Evolutionary conservation across 2,888 invertebrate genomes (phyloP).

Genomic region (Xestia sexstrigata): DNA sequence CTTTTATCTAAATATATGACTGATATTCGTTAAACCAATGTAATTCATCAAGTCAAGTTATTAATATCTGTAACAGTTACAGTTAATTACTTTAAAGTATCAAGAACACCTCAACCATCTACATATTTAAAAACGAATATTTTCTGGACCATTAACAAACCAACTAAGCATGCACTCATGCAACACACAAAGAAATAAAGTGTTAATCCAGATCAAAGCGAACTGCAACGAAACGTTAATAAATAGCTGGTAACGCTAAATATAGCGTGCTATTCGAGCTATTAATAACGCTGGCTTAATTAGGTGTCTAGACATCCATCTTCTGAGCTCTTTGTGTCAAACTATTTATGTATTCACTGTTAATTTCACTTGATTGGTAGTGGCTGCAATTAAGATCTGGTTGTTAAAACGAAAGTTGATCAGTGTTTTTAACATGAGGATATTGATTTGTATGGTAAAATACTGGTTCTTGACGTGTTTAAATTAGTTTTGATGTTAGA

Average conservation of each 20-base stretch:
- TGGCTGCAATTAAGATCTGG: constrained; percentile 10
- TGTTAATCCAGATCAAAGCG: constrained; percentile 35
- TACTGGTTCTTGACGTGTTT: constrained; percentile 3
- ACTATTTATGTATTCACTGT: constrained; percentile 50
- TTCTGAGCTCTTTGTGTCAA: constrained; percentile 48
- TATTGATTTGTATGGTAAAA: neutral
- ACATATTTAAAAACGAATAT: constrained; percentile 2
- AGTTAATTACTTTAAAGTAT: constrained; percentile 12
- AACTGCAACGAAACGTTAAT: constrained; percentile 44
- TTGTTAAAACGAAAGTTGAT: constrained; percentile 23
- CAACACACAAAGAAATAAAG: constrained; percentile 33
- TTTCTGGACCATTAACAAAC: constrained; percentile 36
- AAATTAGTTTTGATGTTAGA: constrained; percentile 5
- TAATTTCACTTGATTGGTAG: constrained; percentile 55
- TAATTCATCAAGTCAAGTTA: neutral
- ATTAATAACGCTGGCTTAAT: constrained; percentile 60
- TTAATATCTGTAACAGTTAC: constrained; percentile 7
- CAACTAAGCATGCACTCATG: constrained; percentile 40
- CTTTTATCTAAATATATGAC: neutral
- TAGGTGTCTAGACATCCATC: constrained; percentile 68
- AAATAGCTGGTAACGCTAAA: constrained; percentile 34
- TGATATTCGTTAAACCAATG: neutral
- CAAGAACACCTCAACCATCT: neutral
- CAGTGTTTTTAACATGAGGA: neutral
- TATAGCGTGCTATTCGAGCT: constrained; percentile 53